Evolutionary conservation across 2,888 invertebrate genomes (phyloP).

Genomic region (Platycheirus rosarum): DNA sequence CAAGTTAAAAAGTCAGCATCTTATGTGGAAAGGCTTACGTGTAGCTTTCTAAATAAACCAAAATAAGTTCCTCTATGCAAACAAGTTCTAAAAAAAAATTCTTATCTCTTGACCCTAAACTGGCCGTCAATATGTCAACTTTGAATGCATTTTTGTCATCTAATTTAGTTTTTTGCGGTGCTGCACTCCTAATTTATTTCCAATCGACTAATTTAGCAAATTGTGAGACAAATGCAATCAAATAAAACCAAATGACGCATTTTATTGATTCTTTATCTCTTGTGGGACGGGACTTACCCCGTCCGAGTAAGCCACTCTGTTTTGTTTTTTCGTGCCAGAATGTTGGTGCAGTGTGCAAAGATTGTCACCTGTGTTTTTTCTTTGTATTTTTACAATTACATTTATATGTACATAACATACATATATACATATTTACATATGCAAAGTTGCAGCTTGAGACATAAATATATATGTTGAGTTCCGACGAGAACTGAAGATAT

Average conservation of each 20-base stretch:
- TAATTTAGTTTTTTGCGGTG: background rate
- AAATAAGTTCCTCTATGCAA: too few species aligned
- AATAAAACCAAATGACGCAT: constrained; percentile 18
- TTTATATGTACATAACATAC: too few species aligned
- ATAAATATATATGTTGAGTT: too few species aligned
- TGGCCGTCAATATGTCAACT: background rate
- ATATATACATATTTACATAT: too few species aligned
- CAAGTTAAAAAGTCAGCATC: too few species aligned
- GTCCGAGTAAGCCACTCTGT: background rate
- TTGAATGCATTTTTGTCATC: too few species aligned
- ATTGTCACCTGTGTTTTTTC: constrained; percentile 22
- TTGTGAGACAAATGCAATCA: constrained; percentile 14
- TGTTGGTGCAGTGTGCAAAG: constrained; percentile 57
- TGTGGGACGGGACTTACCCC: background rate
- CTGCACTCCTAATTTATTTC: background rate
- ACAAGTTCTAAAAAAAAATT: background rate
- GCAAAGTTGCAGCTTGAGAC: too few species aligned
- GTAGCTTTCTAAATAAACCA: too few species aligned
- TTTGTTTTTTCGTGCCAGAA: constrained; percentile 1
- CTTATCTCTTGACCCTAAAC: background rate
- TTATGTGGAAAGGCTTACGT: too few species aligned
- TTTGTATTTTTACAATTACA: too few species aligned
- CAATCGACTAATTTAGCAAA: constrained; percentile 1
- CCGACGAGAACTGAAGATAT: too few species aligned
- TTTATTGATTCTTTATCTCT: constrained; percentile 18